Evolutionary conservation across 2,113 vertebrate species (phyloP).

Genomic region (Paracanthobrama guichenoti): DNA sequence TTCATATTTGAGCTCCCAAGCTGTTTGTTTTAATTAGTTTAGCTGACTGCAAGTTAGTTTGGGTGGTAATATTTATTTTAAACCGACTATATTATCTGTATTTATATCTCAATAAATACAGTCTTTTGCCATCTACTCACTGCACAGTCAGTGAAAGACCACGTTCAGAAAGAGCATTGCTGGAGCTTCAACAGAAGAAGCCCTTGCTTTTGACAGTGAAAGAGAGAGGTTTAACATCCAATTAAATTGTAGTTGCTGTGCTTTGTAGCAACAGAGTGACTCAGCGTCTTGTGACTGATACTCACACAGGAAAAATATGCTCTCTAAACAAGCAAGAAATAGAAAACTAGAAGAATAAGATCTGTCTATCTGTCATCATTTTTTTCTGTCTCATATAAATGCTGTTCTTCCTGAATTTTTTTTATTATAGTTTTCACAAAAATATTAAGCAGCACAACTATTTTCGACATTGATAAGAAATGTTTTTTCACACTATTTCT

Average conservation of each 20-base stretch:
- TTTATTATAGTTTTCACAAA: neutral
- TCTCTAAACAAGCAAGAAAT: neutral
- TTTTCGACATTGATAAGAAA: too few relatives aligned
- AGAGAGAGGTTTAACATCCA: neutral
- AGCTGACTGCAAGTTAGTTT: neutral
- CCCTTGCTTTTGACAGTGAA: neutral
- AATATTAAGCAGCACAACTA: neutral
- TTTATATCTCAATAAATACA: neutral
- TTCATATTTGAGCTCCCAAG: neutral
- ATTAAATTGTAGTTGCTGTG: neutral
- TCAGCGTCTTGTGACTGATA: neutral
- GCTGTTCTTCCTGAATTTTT: neutral
- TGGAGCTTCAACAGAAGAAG: neutral
- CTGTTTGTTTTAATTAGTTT: neutral
- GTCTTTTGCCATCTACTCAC: neutral
- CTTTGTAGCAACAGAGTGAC: conserved; percentile 20
- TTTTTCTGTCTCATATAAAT: neutral
- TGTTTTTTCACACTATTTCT: neutral
- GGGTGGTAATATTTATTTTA: neutral
- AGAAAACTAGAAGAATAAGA: neutral
- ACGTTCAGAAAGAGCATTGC: neutral
- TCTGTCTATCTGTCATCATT: neutral
- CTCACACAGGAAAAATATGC: conserved; percentile 3
- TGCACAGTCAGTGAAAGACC: neutral
- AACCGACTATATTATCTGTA: neutral